These are phyloP conservation scores for Pissodes strobi DNA, from an alignment of 1,140 invertebrate genomes.

Conservation along the genomic window DNA sequence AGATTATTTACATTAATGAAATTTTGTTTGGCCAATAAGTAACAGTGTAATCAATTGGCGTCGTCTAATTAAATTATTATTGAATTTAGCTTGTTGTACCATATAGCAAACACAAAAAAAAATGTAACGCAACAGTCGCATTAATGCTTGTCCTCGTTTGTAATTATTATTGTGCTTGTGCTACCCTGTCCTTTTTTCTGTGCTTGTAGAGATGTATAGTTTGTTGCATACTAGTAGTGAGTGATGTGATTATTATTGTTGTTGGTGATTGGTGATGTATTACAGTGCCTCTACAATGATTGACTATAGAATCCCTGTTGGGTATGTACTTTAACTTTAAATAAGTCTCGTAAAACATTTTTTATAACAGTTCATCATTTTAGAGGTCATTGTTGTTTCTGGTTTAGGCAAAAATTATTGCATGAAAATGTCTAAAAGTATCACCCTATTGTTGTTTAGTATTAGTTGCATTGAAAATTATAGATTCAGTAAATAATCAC, in stretches of 20 bases:
- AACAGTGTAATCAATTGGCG: too few species aligned
- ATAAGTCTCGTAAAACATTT: background rate
- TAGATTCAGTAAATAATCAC: too few species aligned
- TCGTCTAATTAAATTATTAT: too few species aligned
- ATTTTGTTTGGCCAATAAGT: too few species aligned
- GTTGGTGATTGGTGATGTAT: background rate
- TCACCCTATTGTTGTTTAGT: too few species aligned
- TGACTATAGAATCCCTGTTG: background rate
- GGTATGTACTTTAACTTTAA: background rate
- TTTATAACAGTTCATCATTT: background rate
- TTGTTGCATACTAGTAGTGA: constrained; percentile 13
- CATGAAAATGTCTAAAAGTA: too few species aligned
- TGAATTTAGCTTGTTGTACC: background rate
- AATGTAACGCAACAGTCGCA: background rate
- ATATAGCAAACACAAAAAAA: background rate
- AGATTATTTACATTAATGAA: too few species aligned
- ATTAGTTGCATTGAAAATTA: too few species aligned
- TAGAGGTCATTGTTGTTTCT: constrained; percentile 8
- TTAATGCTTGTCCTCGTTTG: background rate
- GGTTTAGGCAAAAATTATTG: too few species aligned
- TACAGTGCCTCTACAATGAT: constrained; percentile 1
- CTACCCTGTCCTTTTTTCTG: background rate
- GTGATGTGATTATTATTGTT: background rate
- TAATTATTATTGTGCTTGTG: background rate
- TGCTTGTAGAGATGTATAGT: background rate